These are phyloP conservation scores for Chionomys nivalis DNA, from an alignment of 2,113 vertebrate genomes.

Conservation along the genomic window DNA sequence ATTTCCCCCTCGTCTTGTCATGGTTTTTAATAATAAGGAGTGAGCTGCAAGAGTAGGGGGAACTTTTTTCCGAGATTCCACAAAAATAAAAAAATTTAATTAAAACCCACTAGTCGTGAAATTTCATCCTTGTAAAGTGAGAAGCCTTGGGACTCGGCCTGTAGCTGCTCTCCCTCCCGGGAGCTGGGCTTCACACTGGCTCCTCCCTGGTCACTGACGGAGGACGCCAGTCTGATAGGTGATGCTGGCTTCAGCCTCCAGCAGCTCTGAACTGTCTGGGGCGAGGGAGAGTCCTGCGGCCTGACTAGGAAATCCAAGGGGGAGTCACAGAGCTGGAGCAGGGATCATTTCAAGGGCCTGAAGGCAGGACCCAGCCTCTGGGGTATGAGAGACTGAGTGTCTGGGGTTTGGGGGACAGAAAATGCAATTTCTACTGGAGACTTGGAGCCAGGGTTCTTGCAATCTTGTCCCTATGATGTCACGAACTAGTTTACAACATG, in stretches of 20 bases:
- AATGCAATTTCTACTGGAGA: background rate
- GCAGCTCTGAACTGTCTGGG: background rate
- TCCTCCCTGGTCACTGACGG: background rate
- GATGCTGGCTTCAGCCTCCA: background rate
- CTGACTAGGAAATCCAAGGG: background rate
- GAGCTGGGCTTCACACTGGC: background rate
- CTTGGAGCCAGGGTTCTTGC: background rate
- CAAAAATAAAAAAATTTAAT: slow-evolving; percentile 74
- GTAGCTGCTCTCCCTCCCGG: background rate
- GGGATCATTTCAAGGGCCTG: background rate
- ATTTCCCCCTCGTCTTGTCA: background rate
- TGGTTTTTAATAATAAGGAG: slow-evolving; percentile 66
- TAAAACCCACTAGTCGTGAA: slow-evolving; percentile 71
- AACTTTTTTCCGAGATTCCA: slow-evolving; percentile 52
- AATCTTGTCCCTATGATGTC: background rate
- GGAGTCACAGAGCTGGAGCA: background rate
- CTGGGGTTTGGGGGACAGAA: background rate
- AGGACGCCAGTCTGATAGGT: background rate
- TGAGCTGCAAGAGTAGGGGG: slow-evolving; percentile 37
- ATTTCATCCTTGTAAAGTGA: slow-evolving; percentile 69
- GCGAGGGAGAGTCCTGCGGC: background rate
- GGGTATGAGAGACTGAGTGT: background rate
- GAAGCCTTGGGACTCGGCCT: slow-evolving; percentile 38
- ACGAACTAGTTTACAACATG: background rate
- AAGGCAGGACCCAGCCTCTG: background rate